Evolutionary conservation across 2,797 vertebrate species (phyloP).

Genomic region (Pipistrellus kuhlii): DNA sequence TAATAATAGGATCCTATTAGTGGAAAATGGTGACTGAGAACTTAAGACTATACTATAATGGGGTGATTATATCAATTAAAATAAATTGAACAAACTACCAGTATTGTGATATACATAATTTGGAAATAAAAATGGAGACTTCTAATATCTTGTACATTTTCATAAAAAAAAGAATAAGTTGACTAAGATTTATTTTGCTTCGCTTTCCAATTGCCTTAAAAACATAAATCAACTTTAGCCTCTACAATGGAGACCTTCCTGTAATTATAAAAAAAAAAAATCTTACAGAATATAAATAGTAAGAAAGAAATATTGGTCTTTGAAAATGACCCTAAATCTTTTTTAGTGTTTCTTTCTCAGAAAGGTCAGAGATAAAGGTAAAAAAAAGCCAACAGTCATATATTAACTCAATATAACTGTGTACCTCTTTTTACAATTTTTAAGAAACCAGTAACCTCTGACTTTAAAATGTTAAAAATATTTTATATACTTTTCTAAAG

Average conservation of each 20-base stretch:
- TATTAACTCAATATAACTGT: background rate
- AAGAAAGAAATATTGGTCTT: background rate
- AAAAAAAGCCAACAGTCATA: background rate
- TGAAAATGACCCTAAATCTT: background rate
- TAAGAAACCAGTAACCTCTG: background rate
- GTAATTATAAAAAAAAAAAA: slow-evolving; percentile 10
- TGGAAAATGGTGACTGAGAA: background rate
- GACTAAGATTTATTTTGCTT: slow-evolving; percentile 36
- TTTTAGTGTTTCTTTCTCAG: background rate
- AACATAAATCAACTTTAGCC: background rate
- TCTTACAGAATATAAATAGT: background rate
- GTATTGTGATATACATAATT: background rate
- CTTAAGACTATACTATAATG: background rate
- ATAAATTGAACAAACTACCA: background rate
- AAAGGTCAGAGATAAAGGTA: background rate
- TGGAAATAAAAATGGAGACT: background rate
- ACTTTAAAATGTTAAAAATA: background rate
- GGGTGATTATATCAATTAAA: slow-evolving; percentile 21
- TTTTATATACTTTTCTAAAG: background rate
- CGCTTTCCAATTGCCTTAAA: background rate
- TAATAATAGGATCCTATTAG: slow-evolving; percentile 33
- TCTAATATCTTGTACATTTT: background rate
- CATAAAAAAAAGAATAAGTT: slow-evolving; percentile 9
- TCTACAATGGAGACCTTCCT: background rate
- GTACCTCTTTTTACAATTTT: slow-evolving; percentile 9